Base-by-base conservation (phyloP, 2,113 vertebrate genomes). In the Tupaia tana region DNA sequence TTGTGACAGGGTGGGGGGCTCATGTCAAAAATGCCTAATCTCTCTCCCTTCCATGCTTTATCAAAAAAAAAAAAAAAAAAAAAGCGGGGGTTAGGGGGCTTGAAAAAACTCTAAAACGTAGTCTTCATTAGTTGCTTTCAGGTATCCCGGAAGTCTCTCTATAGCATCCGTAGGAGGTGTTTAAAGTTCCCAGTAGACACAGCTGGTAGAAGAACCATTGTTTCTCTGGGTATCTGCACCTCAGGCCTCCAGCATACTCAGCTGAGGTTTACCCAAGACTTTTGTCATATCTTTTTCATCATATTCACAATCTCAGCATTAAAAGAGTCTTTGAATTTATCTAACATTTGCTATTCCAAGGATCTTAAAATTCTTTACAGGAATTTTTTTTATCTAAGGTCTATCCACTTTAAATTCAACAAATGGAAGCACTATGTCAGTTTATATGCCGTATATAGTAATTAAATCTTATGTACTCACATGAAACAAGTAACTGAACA, bases 251-350 rank as follows among this genome's bases (percentile, higher is more conserved):
- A 22, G 1, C 6, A 75, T 20, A 73, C 1, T 24, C 6, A 22
- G 3, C n/a, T 81, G 10, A 67, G 6, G 14, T 90, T 84, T 64
- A 3, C 25, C 63, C 25, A 67, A 75, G 6, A 67, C 24, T 78
- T 91, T 86, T 79, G 27, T 71, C n/a, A 18, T 56, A 58, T 54
- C 20, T 93, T n/a, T 9, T 74, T 89, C 59, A 58, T 84, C 34
- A 71, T 71, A 84, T 86, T 96, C 81, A 94, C 54, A 63, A 85
- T 71, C 7, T 1, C 7, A 12, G 15, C 22, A 82, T 64, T 86
- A 74, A 95, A 59, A 64, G 43, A 13, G 73, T 85, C 20, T 75
- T 93, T 71, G 22, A 86, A 86, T 93, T 82, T 93, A 81, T 78
- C 2, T 92, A 73, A 74, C 14, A 70, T 2, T 71, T 90, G 7